Base-by-base conservation (phyloP, 2,113 vertebrate genomes). In the Orcinus orca region DNA sequence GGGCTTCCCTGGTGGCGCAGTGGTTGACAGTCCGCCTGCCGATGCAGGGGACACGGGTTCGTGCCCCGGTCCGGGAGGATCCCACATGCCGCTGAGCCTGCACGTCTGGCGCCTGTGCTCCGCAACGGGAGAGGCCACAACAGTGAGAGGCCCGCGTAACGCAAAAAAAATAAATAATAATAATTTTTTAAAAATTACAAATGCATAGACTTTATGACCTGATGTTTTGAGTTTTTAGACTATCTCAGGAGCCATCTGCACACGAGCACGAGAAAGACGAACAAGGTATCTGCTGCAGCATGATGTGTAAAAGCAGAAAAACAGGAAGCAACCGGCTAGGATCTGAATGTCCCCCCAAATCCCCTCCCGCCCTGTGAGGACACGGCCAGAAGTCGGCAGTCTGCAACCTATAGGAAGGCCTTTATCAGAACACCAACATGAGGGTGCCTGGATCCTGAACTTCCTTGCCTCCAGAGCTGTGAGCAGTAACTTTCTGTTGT, bases 201-300 rank as follows among this genome's bases (percentile, higher is more conserved):
- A 36, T 1, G 29, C 15, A 26, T 0, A 20, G 73, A 60, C 25
- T 95, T 60, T 38, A 29, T 36, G 31, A 50, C 31, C 60, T 9
- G 33, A 47, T 50, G 58, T 60, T 62, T 62, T 41, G 1, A 15
- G 55, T 36, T 74, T 68, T 26, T 36, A 9, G 50, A 74, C 2
- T 67, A 15, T 36, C 47, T 38, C 20, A 38, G 53, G 67, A 33
- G 14, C 50, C 29, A 1, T 17, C 38, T 44, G 29, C 17, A 41
- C 10, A 7, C 29, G 53, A 3, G 58, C 65, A 38, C 31, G 38
- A 31, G 65, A 73, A 33, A 74, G 86, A 50, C 7, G 21, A 20
- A 41, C 21, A 31, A 77, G 77, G 21, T 20, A 29, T 33, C 20
- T 6, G 2, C 4, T 8, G 33, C 6, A 60, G 18, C 0, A 0